Evolutionary conservation across 2,113 vertebrate species (phyloP).

Genomic region (Lamprotornis superbus): DNA sequence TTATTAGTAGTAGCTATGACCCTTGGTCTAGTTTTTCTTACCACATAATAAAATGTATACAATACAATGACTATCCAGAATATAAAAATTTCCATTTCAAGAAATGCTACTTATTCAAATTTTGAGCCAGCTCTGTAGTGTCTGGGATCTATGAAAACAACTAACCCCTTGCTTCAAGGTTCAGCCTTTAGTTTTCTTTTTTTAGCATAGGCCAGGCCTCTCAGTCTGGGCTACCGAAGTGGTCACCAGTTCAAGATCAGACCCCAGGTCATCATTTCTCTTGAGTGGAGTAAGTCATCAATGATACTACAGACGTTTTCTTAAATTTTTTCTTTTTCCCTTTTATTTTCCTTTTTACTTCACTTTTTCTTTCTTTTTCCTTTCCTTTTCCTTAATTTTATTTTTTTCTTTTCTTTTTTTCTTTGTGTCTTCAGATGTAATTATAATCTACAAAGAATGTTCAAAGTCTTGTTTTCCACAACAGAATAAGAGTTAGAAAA

Average conservation of each 20-base stretch:
- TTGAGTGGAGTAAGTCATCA: neutral
- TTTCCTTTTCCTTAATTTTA: fast-evolving
- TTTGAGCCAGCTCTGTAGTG: neutral
- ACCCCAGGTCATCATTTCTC: neutral
- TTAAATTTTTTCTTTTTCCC: fast-evolving
- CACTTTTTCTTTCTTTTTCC: fast-evolving
- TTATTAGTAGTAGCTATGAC: neutral
- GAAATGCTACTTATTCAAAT: neutral
- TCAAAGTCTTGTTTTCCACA: neutral
- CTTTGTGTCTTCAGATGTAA: neutral
- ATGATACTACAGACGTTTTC: fast-evolving
- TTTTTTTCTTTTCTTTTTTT: fast-evolving
- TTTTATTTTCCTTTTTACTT: fast-evolving
- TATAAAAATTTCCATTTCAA: neutral
- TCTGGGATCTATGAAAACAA: neutral
- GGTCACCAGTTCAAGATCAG: neutral
- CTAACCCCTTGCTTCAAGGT: neutral
- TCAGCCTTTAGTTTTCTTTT: neutral
- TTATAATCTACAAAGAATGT: neutral
- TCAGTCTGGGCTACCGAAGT: neutral
- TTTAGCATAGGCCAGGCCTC: neutral
- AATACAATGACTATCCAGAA: neutral
- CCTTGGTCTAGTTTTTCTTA: neutral
- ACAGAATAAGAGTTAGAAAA: neutral
- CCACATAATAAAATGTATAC: neutral